Evolutionary conservation across 2,113 vertebrate species (phyloP), one percentile per base, ranked within the genome.

Genomic region (Cheilinus undulatus): DNA sequence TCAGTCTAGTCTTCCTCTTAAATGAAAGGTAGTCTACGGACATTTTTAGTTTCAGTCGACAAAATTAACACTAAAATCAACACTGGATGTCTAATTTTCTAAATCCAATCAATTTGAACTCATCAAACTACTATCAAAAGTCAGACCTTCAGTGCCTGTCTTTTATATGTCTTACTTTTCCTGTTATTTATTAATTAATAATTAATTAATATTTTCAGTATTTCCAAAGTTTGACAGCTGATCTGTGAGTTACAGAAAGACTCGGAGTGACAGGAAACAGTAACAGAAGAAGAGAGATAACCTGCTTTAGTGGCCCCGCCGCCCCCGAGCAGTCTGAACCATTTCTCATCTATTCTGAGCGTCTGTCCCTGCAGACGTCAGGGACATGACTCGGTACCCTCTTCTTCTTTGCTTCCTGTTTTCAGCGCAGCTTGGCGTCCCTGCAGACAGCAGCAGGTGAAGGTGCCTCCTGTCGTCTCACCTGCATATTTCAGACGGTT

Each of bases 401-500:
- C 59, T 53, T 43, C 34, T 27, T 52, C 28, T 53, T 81, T 54
- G 45, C 77, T 87, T 89, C 73, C 84, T 78, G 74, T 83, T 74
- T 86, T 59, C 56, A 74, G 79, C 78, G 83, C 60, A 58, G 63
- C 46, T 26, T 69, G 62, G 40, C 20, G 28, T 87, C 84, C 87
- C 83, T 17, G 56, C 23, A 85, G 88, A 90, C 70, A 71, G 63
- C 49, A 63, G 68, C 66, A 80, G 65, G 79, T 69, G 51, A 78
- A 81, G 58, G 65, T 73, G 67, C 65, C 88, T 64, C 69, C 58
- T 61, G 32, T 60, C 81, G 76, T 45, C 43, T 58, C 24, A 58
- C 69, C 57, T 90, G 80, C 79, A 89, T 88, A 85, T 89, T 90
- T 89, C 53, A 91, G 82, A 58, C 66, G 46, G 73, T 80, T 82